Evolutionary conservation across 2,113 vertebrate genomes (phyloP).

Genomic region (Mustelus asterias): DNA sequence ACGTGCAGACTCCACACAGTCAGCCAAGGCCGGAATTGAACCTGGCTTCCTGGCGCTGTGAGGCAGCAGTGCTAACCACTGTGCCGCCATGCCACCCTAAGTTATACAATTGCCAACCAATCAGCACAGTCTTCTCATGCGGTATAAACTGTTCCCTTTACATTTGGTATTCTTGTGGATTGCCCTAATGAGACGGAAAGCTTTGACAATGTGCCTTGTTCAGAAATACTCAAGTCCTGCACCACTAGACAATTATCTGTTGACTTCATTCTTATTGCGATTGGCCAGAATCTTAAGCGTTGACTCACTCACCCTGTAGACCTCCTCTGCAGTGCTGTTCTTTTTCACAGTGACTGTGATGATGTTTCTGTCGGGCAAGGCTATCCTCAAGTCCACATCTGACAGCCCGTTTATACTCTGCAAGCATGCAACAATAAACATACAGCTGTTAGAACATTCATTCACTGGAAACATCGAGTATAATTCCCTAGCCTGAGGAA

Average conservation of each 20-base stretch:
- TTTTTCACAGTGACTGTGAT: slow-evolving; percentile 36
- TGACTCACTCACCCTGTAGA: slow-evolving; percentile 32
- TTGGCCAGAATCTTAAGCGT: too few species aligned
- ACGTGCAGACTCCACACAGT: too few species aligned
- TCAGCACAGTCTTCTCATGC: too few species aligned
- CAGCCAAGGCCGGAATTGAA: too few species aligned
- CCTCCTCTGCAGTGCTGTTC: slow-evolving; percentile 37
- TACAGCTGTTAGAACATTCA: not conserved
- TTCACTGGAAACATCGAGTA: not conserved
- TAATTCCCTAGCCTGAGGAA: not conserved
- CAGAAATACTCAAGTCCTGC: too few species aligned
- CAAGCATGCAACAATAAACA: not conserved
- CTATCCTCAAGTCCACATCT: slow-evolving; percentile 36
- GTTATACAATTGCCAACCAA: not conserved
- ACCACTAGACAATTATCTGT: too few species aligned
- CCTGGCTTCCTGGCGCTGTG: too few species aligned
- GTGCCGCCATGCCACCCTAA: not conserved
- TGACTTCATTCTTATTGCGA: not conserved
- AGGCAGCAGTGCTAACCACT: too few species aligned
- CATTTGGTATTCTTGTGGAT: too few species aligned
- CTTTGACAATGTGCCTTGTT: too few species aligned
- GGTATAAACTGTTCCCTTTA: too few species aligned
- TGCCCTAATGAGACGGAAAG: too few species aligned
- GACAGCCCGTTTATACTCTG: slow-evolving; percentile 30
- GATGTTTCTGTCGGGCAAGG: slow-evolving; percentile 28